Base-by-base conservation (phyloP, 1,140 invertebrate species). In the Dendroctonus valens region DNA sequence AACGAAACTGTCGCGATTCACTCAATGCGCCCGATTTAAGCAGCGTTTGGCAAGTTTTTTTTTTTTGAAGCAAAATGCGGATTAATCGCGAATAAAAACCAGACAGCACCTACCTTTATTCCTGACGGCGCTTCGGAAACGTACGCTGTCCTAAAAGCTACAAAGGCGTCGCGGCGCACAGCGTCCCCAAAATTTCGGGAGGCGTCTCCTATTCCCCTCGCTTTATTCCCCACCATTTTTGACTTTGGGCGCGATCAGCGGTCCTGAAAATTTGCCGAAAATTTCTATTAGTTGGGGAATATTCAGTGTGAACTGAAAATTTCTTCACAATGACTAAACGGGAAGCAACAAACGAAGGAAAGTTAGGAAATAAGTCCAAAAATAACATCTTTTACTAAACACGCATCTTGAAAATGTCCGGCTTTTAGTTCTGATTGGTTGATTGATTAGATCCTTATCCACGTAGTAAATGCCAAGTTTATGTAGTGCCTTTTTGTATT, bases 121-220 rank as follows among this genome's bases (percentile, higher is more conserved):
- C 73, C 76, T 75, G 75, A 71, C 73, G 74, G 70, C 73, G 77
- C 71, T 69, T 74, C 75, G 69, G 75, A 76, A 69, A 75, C 70
- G 75, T 75, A 75, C 73, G 73, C 75, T 75, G 72, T 76, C 75
- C 75, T 74, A 72, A 72, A 69, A 76, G 75, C 75, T 76, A 76
- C 73, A 75, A 67, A 70, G 72, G 76, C 77, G 75, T 76, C 76
- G 74, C 74, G 76, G 74, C 74, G 77, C 63, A 68, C 46, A 66
- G 60, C 71, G 50, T 51, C 68, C 65, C 59, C 57, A 51, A 65
- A 58, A 67, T 70, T 68, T 72, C 70, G 67, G 59, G 52, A 57
- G 64, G 52, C 61, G 68, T 69, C 55, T 37, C 40, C 60, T 11
- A 49, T 65, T 71, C 70, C 67, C 68, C 71, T 65, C 63, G 6